Conservation (phyloP, 2,797 vertebrate genomes). For the Lacerta agilis region DNA sequence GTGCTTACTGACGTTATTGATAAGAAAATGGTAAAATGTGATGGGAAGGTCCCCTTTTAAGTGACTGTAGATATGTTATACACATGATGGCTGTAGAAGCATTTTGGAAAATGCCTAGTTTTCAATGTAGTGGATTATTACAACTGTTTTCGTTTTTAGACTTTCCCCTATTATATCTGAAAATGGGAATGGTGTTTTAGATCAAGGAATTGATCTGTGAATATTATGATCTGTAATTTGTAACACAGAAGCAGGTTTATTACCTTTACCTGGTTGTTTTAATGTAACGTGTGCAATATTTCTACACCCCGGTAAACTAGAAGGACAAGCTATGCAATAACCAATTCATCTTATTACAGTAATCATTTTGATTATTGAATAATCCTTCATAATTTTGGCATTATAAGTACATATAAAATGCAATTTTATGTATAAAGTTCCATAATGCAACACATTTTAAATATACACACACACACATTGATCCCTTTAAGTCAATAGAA, state of each 20-base stretch:
- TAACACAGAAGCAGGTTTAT: too few relatives aligned
- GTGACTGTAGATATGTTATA: too few relatives aligned
- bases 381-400: not conserved
- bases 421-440: not conserved
- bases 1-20: too few relatives aligned
- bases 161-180: not conserved
- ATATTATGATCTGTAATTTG: not conserved
- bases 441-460: not conserved
- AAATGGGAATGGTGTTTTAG: not conserved
- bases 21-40: too few relatives aligned
- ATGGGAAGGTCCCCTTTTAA: too few relatives aligned
- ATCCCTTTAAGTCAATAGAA: not conserved
- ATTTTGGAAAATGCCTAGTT: too few relatives aligned
- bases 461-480: not conserved
- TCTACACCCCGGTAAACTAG: too few relatives aligned
- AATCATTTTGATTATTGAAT: not conserved
- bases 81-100: too few relatives aligned
- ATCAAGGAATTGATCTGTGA: not conserved
- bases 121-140: not conserved
- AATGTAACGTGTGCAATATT: too few relatives aligned
- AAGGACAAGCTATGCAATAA: too few relatives aligned
- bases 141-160: not conserved
- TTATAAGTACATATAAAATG: not conserved
- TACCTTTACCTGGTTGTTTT: too few relatives aligned
- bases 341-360: not conserved